Evolutionary conservation across 35 echinoderm and acorn worm species (phyloP), one percentile per base, ranked within the genome.

Genomic region (Apostichopus californicus): DNA sequence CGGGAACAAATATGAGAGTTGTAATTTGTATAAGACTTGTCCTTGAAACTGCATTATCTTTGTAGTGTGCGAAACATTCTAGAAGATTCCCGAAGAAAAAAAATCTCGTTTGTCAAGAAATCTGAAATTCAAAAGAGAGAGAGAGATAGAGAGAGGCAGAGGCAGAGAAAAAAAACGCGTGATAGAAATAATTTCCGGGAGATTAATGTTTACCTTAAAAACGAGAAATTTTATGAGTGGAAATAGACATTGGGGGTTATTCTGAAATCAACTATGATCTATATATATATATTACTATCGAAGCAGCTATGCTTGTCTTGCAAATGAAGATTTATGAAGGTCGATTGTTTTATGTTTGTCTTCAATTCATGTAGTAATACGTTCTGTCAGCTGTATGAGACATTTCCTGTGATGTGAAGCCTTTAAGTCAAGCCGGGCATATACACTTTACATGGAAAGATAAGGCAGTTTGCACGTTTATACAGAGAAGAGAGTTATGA

Each of bases 111-210:
- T 46, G 34, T 46, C 34, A 46, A 46, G 34, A 46, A 46, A 46
- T 46, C 34, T 46, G 34, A 46, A 46, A 46, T 46, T 46, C 34
- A 46, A 46, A 46, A 79, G 22, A 79, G 26, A 79, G 9, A 5
- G 9, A 79, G 22, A 12, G 77, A 79, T 5, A 79, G 10, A 79
- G 21, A 22, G 21, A 79, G n/a, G n/a, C n/a, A n/a, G 17, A 79
- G 13, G 28, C 3, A 79, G 77, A 79, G 77, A 79, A 46, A 14
- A 79, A 22, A 79, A 79, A 79, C 13, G 77, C 77, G 77, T 79
- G 77, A 79, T 79, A 79, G 77, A 79, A 79, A 79, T 79, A 79
- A 79, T 79, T 79, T 79, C 77, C 77, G 77, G 77, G 34, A 79
- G 77, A 79, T 79, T 24, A 18, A 68, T 5, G 11, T 18, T 9